Evolutionary conservation across 2,113 vertebrate species (phyloP).

Genomic region (Pongo pygmaeus): DNA sequence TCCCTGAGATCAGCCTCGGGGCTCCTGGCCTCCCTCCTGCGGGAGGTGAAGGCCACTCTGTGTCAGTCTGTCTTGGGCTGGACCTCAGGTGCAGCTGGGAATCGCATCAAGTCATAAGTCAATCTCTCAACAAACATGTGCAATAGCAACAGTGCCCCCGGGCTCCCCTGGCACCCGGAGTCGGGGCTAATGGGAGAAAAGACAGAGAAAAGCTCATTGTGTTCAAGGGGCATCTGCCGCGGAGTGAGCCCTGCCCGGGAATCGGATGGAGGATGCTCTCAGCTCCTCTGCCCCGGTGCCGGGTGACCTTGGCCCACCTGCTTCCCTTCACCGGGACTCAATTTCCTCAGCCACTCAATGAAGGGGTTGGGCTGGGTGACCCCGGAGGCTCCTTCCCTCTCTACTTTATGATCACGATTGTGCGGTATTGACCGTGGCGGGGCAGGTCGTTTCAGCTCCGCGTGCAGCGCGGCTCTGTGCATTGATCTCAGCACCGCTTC

Average conservation of each 20-base stretch:
- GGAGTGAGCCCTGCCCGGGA: too few species aligned
- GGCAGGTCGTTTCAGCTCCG: fast-evolving
- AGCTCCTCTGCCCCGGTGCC: fast-evolving
- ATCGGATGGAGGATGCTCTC: fast-evolving
- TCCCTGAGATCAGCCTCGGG: fast-evolving
- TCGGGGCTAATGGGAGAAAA: fast-evolving
- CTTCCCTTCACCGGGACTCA: not conserved
- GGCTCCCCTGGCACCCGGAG: fast-evolving
- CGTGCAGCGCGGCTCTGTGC: fast-evolving
- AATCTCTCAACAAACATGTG: fast-evolving
- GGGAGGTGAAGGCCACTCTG: fast-evolving
- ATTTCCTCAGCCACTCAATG: not conserved
- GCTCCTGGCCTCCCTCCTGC: fast-evolving
- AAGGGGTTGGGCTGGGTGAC: not conserved
- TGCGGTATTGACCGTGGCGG: fast-evolving
- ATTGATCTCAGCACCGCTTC: fast-evolving
- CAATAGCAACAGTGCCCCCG: fast-evolving
- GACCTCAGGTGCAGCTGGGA: fast-evolving
- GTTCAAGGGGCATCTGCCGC: fast-evolving
- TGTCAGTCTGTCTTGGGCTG: fast-evolving
- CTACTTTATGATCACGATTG: not conserved
- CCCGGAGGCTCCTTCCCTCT: fast-evolving
- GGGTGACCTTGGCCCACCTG: not conserved
- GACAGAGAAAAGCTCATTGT: fast-evolving
- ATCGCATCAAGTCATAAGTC: fast-evolving